A percentile compares a stretch with the other conserved stretches of the same genome.
Evolutionary conservation across 2,888 invertebrate species (phyloP).

Genomic region (Lycophotia porphyrea): DNA sequence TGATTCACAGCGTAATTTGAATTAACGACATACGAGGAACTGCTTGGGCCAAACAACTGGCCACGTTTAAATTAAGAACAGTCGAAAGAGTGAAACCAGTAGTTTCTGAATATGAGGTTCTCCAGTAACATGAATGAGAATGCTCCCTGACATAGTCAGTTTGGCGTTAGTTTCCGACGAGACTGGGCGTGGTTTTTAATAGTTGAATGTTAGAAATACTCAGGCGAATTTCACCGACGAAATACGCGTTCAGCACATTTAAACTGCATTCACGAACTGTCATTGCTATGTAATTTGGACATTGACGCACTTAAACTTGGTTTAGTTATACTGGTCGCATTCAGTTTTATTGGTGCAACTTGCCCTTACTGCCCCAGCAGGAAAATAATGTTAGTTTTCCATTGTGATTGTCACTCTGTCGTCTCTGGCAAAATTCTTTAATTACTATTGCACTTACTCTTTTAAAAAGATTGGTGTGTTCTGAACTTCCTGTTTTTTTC

Average conservation of each 20-base stretch:
- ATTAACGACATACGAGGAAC: neutral
- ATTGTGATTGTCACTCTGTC: neutral
- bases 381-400: neutral
- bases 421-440: neutral
- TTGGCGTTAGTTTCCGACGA: constrained; percentile 28
- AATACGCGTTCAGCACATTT: neutral
- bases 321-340: neutral
- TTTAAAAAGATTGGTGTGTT: neutral
- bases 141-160: constrained; percentile 43
- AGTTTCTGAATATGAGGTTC: constrained; percentile 30
- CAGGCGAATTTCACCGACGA: neutral
- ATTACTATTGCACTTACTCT: neutral
- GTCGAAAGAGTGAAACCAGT: constrained; percentile 29
- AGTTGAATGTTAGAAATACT: constrained; percentile 52
- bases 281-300: neutral
- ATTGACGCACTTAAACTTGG: neutral
- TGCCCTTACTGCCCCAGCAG: neutral
- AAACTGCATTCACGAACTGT: neutral
- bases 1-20: neutral
- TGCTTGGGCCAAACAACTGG: neutral
- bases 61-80: neutral
- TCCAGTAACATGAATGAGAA: constrained; percentile 25
- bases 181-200: constrained; percentile 52
- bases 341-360: neutral
- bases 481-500: neutral